These are phyloP conservation scores for Ophion obscuratus DNA, from an alignment of 2,888 invertebrate genomes.

Conservation along the genomic window DNA sequence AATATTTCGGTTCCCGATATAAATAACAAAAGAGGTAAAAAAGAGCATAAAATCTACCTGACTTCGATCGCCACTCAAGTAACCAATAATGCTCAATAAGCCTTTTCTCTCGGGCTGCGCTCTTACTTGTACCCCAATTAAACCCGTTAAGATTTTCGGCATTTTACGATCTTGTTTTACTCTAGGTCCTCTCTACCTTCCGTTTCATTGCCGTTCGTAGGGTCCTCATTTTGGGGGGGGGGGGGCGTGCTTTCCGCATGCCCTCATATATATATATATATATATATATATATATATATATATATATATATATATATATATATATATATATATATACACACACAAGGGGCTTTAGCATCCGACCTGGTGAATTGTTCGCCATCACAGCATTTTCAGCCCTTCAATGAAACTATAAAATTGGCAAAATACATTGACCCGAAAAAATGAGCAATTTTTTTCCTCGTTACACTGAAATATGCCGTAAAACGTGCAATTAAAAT, in stretches of 20 bases:
- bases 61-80: slow-evolving; percentile 28
- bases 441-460: no score
- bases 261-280: slow-evolving; percentile 52
- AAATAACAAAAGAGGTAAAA: slow-evolving; percentile 22
- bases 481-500: no score
- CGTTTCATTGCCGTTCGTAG: slow-evolving; percentile 44
- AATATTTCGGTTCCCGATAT: slow-evolving; percentile 6
- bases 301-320: slow-evolving; percentile 57
- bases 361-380: background rate
- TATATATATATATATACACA: slow-evolving; percentile 30
- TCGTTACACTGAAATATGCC: no score
- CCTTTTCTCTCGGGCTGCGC: slow-evolving; percentile 41
- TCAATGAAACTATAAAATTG: background rate
- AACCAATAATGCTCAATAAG: slow-evolving; percentile 44
- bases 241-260: slow-evolving; percentile 57
- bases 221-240: slow-evolving; percentile 57
- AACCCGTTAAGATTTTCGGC: slow-evolving; percentile 76
- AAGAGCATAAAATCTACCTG: slow-evolving; percentile 40
- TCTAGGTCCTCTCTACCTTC: slow-evolving; percentile 48
- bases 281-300: background rate
- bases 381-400: background rate
- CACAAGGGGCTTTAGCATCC: slow-evolving; percentile 1
- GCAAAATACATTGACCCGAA: slow-evolving; percentile 11
- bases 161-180: slow-evolving; percentile 74
- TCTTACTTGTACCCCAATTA: slow-evolving; percentile 75